A percentile compares a stretch with the other conserved stretches of the same genome.
phyloP scores from a whole-genome alignment of 2,888 invertebrate genomes.

The Lepidonotus clava region DNA sequence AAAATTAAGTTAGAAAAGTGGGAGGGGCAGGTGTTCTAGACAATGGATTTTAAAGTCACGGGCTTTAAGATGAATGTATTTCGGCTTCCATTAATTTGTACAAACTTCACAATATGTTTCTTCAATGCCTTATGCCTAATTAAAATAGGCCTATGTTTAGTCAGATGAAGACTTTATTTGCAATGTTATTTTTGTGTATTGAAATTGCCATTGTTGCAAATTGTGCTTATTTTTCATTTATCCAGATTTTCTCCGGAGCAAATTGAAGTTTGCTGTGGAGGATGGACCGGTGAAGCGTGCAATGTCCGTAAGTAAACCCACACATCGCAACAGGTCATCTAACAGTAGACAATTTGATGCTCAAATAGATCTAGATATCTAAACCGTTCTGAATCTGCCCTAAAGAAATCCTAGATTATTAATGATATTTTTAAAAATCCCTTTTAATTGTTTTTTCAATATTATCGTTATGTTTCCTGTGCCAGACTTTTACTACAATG shows the following conservation, averaged over 20 bases:
- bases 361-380: neutral
- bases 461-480: neutral
- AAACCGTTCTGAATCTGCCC: neutral
- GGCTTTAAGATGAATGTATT: no score
- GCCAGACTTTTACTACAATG: neutral
- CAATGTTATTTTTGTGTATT: no score
- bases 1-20: no score
- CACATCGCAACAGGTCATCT: neutral
- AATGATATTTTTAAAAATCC: neutral
- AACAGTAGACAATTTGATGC: neutral
- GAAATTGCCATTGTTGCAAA: no score
- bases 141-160: no score
- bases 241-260: neutral
- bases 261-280: constrained; percentile 8
- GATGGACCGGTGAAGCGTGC: constrained; percentile 1
- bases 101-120: no score
- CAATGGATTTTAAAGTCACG: no score
- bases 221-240: neutral
- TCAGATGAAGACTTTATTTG: no score
- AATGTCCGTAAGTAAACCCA: constrained; percentile 28
- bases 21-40: no score
- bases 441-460: neutral
- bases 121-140: no score
- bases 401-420: no score
- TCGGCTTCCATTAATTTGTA: no score